Base-by-base conservation (phyloP, 2,797 vertebrate species). In the Notamacropus eugenii region DNA sequence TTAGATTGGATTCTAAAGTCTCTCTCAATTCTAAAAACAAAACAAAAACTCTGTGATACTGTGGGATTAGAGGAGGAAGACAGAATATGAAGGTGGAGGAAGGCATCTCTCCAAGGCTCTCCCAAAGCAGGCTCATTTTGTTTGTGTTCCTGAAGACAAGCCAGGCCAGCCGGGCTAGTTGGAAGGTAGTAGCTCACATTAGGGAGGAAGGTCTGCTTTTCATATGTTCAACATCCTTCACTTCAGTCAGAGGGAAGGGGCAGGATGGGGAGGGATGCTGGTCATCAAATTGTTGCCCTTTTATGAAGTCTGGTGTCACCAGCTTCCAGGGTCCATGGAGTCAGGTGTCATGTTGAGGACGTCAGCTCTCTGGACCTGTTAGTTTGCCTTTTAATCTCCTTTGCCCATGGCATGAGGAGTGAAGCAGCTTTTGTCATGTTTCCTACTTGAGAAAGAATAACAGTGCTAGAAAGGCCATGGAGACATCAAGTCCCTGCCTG, bases 401-500 rank as follows among this genome's bases (percentile, higher is more conserved):
- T 92, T 91, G 93, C 92, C 1, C 31, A 91, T 14, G 54, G 29
- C 19, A 2, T 1, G 94, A 62, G 93, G 31, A 82, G 31, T 27
- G 74, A 24, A 56, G 28, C 27, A 54, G 87, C 93, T 57, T n/a
- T 96, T 90, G 90, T 95, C 96, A 93, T n/a, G 24, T 96, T 97
- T 97, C 92, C 96, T 92, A 54, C 96, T 92, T 4, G 3, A 82
- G 59, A 19, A 34, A 90, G 95, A 96, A 92, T 31, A 91, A 46
- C 91, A 94, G 95, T 52, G n/a, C 46, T 9, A 13, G n/a, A 2
- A 1, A 13, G 58, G 50, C n/a, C 0, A 5, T 40, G 55, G 55
- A 3, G 3, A 55, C 1, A 0, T 0, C 50, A 5, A 22, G 55
- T 31, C 92, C 10, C 1, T 24, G 91, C 54, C 40, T 1, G 0